These are phyloP conservation scores for Heteromormyrus szaboi DNA, from an alignment of 2,797 vertebrate species.

Conservation along the genomic window DNA sequence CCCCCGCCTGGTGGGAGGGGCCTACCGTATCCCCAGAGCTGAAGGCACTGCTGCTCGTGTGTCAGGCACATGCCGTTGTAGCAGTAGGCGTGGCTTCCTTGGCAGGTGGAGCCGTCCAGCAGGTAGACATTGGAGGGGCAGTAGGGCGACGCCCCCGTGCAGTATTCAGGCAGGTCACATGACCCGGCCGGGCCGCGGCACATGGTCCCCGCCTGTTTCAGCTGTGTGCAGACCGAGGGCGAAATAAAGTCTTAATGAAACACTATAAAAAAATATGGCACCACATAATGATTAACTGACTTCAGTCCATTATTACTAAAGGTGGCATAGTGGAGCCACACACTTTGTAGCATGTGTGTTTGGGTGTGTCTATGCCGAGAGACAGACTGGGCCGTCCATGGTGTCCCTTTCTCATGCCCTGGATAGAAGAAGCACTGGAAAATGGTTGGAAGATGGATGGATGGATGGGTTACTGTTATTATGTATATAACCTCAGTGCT, in stretches of 20 bases:
- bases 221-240: conserved; percentile 44
- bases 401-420: not conserved
- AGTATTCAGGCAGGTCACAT: conserved; percentile 91
- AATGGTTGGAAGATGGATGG: not conserved
- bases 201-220: conserved; percentile 76
- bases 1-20: not conserved
- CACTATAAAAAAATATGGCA: not conserved
- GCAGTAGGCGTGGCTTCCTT: conserved; percentile 73
- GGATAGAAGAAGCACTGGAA: not conserved
- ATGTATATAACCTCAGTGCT: not conserved
- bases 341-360: not conserved
- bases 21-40: conserved; percentile 89
- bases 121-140: conserved; percentile 83
- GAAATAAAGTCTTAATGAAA: not conserved
- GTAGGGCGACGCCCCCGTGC: conserved; percentile 77
- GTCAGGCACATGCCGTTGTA: conserved; percentile 87
- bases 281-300: not conserved
- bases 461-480: not conserved
- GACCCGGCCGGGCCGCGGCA: conserved; percentile 74
- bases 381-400: not conserved
- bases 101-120: conserved; percentile 79
- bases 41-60: conserved; percentile 80
- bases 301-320: not conserved
- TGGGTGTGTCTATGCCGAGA: not conserved
- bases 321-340: not conserved